Conservation (phyloP, 2,113 vertebrate genomes). For the Gymnobelideus leadbeateri region DNA sequence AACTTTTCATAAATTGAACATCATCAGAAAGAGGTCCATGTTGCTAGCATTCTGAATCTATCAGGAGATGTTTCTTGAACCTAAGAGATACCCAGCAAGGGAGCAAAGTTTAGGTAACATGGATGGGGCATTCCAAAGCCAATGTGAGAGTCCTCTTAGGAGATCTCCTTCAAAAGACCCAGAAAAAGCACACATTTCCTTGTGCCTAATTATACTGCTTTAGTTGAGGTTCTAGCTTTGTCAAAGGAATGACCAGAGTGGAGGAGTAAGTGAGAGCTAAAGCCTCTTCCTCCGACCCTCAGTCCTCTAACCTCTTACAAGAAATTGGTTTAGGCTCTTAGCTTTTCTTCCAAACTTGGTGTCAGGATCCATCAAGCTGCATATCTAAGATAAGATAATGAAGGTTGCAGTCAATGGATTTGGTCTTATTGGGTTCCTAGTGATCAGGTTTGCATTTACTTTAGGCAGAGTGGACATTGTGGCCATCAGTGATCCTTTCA, state of each 20-base stretch:
- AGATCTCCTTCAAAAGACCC: neutral
- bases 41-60: neutral
- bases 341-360: neutral
- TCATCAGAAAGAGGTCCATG: neutral
- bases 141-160: neutral
- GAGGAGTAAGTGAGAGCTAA: neutral
- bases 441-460: neutral
- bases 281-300: neutral
- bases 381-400: neutral
- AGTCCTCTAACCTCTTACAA: neutral
- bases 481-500: neutral
- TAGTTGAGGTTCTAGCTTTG: neutral
- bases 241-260: too few species aligned
- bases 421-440: neutral
- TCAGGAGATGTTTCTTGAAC: neutral
- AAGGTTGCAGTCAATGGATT: neutral
- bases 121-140: neutral
- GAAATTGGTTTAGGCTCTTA: neutral
- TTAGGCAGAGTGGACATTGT: too few species aligned
- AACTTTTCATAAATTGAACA: neutral
- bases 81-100: neutral
- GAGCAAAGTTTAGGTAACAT: neutral
- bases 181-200: neutral
- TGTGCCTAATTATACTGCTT: neutral
- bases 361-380: neutral